Percentiles rank a stretch among this genome's conserved stretches.
These are phyloP conservation scores for Clarias magur DNA, from an alignment of 2,113 vertebrate species.

Conservation along the genomic window DNA sequence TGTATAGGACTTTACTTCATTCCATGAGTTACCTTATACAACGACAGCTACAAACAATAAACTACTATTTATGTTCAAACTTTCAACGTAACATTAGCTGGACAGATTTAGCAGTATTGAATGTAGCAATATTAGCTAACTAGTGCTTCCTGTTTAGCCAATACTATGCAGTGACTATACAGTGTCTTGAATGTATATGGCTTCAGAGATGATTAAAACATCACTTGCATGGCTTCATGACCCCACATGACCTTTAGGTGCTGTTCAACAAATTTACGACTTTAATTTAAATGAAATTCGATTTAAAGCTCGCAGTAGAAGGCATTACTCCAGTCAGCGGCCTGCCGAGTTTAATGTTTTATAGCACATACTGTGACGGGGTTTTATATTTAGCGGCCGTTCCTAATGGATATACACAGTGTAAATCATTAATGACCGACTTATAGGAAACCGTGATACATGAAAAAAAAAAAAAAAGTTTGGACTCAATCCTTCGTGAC, in stretches of 20 bases:
- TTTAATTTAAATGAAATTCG: no score
- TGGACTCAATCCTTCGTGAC: neutral
- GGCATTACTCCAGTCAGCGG: neutral
- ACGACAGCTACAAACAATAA: neutral
- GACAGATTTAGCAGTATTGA: neutral
- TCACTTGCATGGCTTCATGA: neutral
- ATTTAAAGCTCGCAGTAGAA: neutral
- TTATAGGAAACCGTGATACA: neutral
- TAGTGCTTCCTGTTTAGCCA: neutral
- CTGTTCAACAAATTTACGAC: neutral
- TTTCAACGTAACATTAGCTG: neutral
- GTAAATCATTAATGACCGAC: slow-evolving; percentile 2
- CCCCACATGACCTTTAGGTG: neutral
- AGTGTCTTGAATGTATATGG: neutral
- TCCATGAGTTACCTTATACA: neutral
- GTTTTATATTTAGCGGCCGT: neutral
- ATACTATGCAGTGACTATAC: neutral
- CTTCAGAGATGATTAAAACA: neutral
- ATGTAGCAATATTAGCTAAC: neutral
- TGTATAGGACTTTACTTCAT: neutral
- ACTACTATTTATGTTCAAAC: neutral
- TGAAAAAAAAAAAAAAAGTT: neutral
- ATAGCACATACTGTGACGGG: neutral
- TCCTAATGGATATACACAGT: neutral
- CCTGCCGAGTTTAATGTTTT: neutral